Conservation (phyloP, 2,888 invertebrate genomes). For the Zootermopsis nevadensis region DNA sequence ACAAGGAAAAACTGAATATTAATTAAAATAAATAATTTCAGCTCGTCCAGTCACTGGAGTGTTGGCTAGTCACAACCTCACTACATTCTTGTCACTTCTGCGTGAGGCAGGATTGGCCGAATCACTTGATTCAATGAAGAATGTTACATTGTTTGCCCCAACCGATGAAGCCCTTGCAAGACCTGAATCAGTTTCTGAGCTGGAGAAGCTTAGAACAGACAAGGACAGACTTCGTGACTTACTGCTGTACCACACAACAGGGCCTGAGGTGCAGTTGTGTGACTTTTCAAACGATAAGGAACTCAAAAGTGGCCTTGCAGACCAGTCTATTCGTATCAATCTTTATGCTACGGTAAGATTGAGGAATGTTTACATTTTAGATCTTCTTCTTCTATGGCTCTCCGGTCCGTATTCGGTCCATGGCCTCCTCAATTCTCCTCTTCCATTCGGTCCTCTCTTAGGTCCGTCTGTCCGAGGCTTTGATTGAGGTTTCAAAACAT, state of each 20-base stretch:
- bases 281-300: conserved; percentile 68
- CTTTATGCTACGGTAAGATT: conserved; percentile 69
- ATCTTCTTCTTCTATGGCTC: no score
- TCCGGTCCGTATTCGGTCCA: no score
- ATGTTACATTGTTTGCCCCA: conserved; percentile 66
- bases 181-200: conserved; percentile 47
- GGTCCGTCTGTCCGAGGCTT: no score
- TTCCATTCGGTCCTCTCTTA: no score
- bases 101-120: conserved; percentile 61
- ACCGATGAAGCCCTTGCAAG: conserved; percentile 63
- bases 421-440: no score
- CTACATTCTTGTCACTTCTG: conserved; percentile 67
- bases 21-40: conserved; percentile 53
- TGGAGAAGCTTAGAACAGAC: conserved; percentile 62
- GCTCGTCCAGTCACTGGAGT: conserved; percentile 64
- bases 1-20: no score
- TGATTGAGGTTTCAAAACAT: no score
- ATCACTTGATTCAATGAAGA: conserved; percentile 60
- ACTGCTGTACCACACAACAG: conserved; percentile 72
- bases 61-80: conserved; percentile 71
- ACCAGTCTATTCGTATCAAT: conserved; percentile 69
- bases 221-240: conserved; percentile 67
- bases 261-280: conserved; percentile 68
- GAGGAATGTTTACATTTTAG: not conserved
- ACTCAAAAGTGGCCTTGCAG: conserved; percentile 65